These are phyloP conservation scores for Aleadryas rufinucha DNA, from an alignment of 2,113 vertebrate species.

Conservation along the genomic window DNA sequence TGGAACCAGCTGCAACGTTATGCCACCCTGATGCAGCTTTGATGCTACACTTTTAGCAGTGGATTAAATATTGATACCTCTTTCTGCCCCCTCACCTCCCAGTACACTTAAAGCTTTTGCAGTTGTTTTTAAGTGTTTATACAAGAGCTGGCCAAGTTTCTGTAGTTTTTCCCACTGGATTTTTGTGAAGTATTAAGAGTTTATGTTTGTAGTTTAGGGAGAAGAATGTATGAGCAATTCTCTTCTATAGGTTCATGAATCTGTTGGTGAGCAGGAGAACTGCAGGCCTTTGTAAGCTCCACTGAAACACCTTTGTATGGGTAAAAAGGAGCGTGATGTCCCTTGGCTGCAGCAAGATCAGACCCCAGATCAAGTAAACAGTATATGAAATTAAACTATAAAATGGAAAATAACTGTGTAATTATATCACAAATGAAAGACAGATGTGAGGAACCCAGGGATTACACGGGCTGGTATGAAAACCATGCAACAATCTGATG, in stretches of 20 bases:
- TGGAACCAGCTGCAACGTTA: not conserved
- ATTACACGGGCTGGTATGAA: constrained; percentile 48
- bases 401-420: constrained; percentile 55
- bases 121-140: not conserved
- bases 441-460: constrained; percentile 60
- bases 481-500: constrained; percentile 39
- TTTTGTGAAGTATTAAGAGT: not conserved
- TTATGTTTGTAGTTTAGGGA: not conserved
- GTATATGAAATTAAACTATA: constrained; percentile 40
- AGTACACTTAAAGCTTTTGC: not conserved
- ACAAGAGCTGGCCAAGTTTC: not conserved
- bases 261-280: not conserved
- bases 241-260: not conserved
- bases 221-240: not conserved
- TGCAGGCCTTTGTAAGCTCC: not conserved
- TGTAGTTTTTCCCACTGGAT: not conserved
- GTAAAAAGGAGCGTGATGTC: not conserved
- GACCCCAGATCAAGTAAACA: constrained; percentile 36
- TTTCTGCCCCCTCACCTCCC: not conserved
- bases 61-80: constrained; percentile 61
- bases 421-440: constrained; percentile 63
- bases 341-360: constrained; percentile 1
- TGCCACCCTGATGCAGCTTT: constrained; percentile 35
- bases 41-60: constrained; percentile 25
- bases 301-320: not conserved